These are phyloP conservation scores for Platalea minor DNA, from an alignment of 2,797 vertebrate genomes.

Conservation along the genomic window DNA sequence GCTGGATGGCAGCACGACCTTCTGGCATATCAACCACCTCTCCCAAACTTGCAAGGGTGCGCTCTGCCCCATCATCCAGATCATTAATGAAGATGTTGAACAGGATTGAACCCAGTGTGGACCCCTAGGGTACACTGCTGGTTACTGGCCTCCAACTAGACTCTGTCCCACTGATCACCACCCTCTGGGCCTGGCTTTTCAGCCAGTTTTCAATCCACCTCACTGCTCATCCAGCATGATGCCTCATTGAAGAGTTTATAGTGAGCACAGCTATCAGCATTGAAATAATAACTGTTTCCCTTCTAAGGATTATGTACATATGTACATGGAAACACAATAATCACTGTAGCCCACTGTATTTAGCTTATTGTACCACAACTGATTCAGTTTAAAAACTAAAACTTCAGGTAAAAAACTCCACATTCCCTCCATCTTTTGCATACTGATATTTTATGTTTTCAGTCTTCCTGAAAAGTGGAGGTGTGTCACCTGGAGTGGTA, in stretches of 20 bases:
- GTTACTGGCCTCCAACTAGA: not conserved
- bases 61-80: not conserved
- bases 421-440: not conserved
- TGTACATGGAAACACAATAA: not conserved
- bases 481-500: not conserved
- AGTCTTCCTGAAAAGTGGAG: not conserved
- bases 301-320: not conserved
- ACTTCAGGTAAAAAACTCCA: not conserved
- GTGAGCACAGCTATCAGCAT: not conserved
- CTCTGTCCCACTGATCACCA: not conserved
- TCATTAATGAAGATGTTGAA: not conserved
- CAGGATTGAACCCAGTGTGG: not conserved
- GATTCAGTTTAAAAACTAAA: not conserved
- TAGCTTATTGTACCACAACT: not conserved
- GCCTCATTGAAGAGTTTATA: not conserved
- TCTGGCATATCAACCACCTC: not conserved
- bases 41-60: not conserved
- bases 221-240: not conserved
- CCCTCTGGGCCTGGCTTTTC: not conserved
- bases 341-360: not conserved
- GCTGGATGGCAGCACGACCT: not conserved
- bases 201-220: not conserved
- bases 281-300: not conserved
- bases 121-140: not conserved
- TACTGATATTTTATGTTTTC: not conserved